A percentile compares a stretch with the other conserved stretches of the same genome.
Conservation (phyloP, 2,888 invertebrate genomes). For the Mythimna albipuncta region DNA sequence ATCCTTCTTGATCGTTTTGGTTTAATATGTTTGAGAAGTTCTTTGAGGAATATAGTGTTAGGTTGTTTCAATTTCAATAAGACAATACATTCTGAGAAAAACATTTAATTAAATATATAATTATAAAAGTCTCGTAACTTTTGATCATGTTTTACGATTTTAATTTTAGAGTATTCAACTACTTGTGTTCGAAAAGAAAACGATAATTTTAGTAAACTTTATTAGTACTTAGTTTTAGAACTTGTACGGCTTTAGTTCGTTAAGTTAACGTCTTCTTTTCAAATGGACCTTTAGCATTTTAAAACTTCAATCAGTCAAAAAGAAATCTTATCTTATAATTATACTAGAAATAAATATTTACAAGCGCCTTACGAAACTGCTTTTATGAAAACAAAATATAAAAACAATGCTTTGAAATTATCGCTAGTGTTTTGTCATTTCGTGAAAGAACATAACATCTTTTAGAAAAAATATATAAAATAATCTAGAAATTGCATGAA, state of each 20-base stretch:
- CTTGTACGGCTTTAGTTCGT: neutral
- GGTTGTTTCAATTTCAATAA: constrained; percentile 16
- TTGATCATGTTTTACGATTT: neutral
- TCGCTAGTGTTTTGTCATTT: neutral
- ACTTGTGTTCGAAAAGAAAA: constrained; percentile 61
- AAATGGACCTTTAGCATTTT: constrained; percentile 37
- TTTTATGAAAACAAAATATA: neutral
- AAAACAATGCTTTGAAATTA: neutral
- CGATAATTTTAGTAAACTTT: constrained; percentile 40
- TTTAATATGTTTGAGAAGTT: neutral
- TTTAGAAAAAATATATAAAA: neutral
- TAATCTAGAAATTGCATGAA: neutral
- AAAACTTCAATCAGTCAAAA: constrained; percentile 20
- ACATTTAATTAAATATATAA: neutral
- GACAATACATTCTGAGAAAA: neutral
- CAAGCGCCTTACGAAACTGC: neutral
- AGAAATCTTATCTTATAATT: neutral
- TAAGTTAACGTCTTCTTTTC: constrained; percentile 62
- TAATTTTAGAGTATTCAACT: too few species aligned
- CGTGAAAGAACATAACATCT: neutral
- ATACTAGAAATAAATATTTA: constrained; percentile 7
- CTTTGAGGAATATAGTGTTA: neutral
- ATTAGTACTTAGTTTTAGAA: neutral
- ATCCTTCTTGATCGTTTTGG: neutral
- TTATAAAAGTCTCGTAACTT: neutral